These are phyloP conservation scores for Mugil cephalus DNA, from an alignment of 2,113 vertebrate species.

Conservation along the genomic window DNA sequence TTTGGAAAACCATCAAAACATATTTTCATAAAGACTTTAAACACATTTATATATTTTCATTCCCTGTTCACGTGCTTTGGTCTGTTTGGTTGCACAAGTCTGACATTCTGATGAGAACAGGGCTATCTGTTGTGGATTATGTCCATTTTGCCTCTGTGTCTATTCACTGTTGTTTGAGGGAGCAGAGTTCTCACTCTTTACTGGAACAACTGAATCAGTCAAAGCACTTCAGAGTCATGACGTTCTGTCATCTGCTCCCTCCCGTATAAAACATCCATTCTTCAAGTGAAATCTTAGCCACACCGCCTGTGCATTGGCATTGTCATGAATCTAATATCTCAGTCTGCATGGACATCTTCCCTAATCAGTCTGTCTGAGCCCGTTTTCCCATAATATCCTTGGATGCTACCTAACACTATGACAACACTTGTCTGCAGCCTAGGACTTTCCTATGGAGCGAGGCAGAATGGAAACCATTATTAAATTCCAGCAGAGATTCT, in stretches of 20 bases:
- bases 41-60: not conserved
- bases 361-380: conserved; percentile 72
- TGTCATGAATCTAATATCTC: conserved; percentile 61
- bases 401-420: conserved; percentile 77
- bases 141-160: conserved; percentile 4
- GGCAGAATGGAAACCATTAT: conserved; percentile 63
- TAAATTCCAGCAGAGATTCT: conserved; percentile 75
- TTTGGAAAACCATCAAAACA: not conserved
- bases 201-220: conserved; percentile 51
- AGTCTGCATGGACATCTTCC: conserved; percentile 51
- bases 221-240: conserved; percentile 44
- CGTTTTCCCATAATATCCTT: conserved; percentile 71
- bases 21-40: not conserved
- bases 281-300: conserved; percentile 58
- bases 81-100: too few species aligned
- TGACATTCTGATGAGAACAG: conserved; percentile 20
- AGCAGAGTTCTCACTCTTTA: conserved; percentile 29
- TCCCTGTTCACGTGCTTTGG: too few species aligned
- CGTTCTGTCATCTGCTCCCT: conserved; percentile 18
- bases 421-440: conserved; percentile 66
- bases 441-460: conserved; percentile 33
- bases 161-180: conserved; percentile 15
- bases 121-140: conserved; percentile 21
- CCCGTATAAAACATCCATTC: conserved; percentile 52
- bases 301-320: conserved; percentile 38